Evolutionary conservation across 2,113 vertebrate species (phyloP).

Genomic region (Baryphthengus martii): DNA sequence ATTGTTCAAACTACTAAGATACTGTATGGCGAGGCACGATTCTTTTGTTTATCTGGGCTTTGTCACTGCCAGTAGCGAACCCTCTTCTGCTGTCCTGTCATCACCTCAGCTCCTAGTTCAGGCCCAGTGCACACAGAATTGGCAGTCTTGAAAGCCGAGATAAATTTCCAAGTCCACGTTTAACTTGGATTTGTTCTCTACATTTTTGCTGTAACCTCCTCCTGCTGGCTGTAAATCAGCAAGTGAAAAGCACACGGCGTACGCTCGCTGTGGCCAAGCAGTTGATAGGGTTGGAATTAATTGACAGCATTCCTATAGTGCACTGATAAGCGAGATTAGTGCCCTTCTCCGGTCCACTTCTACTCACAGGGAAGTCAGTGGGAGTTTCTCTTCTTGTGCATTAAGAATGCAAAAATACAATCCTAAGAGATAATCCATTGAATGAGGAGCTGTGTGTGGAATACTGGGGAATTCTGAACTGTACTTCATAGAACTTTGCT

Average conservation of each 20-base stretch:
- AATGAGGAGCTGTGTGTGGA: background rate
- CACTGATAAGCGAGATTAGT: background rate
- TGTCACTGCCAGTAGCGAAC: background rate
- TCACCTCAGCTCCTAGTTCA: background rate
- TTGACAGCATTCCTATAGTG: conserved; percentile 9
- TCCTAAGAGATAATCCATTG: background rate
- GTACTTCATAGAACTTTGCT: background rate
- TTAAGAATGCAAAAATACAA: background rate
- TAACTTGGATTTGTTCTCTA: conserved; percentile 47
- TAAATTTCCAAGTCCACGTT: background rate
- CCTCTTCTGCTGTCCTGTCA: background rate
- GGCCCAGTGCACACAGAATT: background rate
- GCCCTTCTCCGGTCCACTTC: background rate
- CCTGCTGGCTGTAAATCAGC: conserved; percentile 10
- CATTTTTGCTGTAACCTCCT: background rate
- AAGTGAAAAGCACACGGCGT: background rate
- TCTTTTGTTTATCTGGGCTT: background rate
- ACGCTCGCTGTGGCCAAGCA: background rate
- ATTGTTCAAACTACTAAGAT: background rate
- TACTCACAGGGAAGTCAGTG: background rate
- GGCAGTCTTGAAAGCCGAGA: background rate
- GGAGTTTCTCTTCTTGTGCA: background rate
- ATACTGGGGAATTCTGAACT: background rate
- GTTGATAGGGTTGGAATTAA: conserved; percentile 32
- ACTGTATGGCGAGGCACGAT: background rate